Conservation (phyloP, 2,113 vertebrate genomes). For the Urocitellus parryii region DNA sequence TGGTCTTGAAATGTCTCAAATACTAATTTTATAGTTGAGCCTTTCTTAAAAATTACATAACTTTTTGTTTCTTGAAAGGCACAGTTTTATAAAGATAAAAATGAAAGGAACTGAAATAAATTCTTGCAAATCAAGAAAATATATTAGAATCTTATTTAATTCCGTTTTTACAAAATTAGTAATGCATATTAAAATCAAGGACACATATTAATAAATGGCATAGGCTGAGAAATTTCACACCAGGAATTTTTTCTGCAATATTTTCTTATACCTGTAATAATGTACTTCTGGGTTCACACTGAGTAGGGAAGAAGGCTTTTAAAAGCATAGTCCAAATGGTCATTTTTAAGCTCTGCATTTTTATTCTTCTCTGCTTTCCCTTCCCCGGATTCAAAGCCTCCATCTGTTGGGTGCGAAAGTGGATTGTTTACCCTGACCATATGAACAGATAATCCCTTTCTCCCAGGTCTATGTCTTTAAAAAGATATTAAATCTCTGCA, state of each 20-base stretch:
- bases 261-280: slow-evolving; percentile 29
- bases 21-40: slow-evolving; percentile 14
- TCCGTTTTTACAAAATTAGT: slow-evolving; percentile 23
- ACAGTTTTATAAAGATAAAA: slow-evolving; percentile 14
- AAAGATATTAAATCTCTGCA: slow-evolving; percentile 80
- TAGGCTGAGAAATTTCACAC: background rate
- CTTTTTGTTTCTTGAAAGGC: background rate
- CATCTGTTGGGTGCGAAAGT: slow-evolving; percentile 76
- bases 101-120: slow-evolving; percentile 20
- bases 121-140: background rate
- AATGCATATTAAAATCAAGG: background rate
- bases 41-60: background rate
- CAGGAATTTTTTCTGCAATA: background rate
- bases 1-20: slow-evolving; percentile 31
- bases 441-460: slow-evolving; percentile 79
- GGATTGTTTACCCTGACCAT: slow-evolving; percentile 75
- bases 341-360: slow-evolving; percentile 69
- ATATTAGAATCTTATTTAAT: background rate
- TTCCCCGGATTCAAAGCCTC: slow-evolving; percentile 70
- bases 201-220: background rate
- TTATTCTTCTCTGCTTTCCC: slow-evolving; percentile 73
- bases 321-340: slow-evolving; percentile 44
- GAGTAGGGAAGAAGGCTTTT: slow-evolving; percentile 36
- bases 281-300: background rate
- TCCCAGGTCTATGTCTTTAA: slow-evolving; percentile 75